These are phyloP conservation scores for Ryuthela nishihirai DNA, from an alignment of 2,888 invertebrate genomes.

Conservation along the genomic window DNA sequence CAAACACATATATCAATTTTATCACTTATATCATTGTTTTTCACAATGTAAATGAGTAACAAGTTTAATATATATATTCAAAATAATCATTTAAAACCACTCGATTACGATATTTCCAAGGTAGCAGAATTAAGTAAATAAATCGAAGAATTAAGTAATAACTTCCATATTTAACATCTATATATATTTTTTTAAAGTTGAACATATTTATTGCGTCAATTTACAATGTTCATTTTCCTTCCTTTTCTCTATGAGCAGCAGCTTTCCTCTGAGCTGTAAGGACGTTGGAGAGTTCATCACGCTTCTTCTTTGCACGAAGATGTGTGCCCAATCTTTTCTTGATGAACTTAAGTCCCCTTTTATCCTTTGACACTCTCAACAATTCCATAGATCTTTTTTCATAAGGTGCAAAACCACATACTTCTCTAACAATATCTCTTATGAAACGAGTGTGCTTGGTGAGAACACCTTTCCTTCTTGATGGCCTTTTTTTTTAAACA, in stretches of 20 bases:
- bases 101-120: no score
- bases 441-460: constrained; percentile 95
- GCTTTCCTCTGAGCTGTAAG: constrained; percentile 97
- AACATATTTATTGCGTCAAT: no score
- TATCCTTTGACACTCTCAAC: constrained; percentile 86
- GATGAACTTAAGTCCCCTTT: constrained; percentile 95
- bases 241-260: constrained; percentile 35
- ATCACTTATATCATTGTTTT: no score
- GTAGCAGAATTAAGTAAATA: no score
- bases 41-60: no score
- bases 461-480: constrained; percentile 85
- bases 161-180: no score
- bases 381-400: constrained; percentile 99
- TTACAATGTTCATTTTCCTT: no score
- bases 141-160: no score
- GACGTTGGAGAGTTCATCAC: constrained; percentile 95
- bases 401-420: constrained; percentile 97
- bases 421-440: constrained; percentile 92
- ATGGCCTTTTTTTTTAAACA: constrained; percentile 64
- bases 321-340: constrained; percentile 95
- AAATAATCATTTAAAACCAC: no score
- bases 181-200: no score
- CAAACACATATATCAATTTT: no score
- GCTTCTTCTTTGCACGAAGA: constrained; percentile 99
- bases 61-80: no score